phyloP scores from a whole-genome alignment of 2,888 invertebrate species.

The Pogonocherus hispidulus region DNA sequence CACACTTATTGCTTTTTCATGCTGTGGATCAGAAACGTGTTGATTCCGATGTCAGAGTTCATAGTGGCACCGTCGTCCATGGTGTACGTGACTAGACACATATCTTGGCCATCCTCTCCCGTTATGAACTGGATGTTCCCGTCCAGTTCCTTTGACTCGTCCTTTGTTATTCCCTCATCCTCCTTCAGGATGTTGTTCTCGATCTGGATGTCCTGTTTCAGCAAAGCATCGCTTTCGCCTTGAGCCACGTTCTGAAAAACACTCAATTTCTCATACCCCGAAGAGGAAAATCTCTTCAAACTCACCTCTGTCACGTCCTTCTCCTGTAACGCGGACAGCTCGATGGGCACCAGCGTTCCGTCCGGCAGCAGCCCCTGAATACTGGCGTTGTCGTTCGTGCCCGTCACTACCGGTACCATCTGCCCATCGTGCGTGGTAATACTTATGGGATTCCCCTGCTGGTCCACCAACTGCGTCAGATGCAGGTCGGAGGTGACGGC shows the following conservation, averaged over 20 bases:
- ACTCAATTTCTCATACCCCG: not conserved
- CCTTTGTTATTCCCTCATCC: conserved; percentile 10
- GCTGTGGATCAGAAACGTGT: conserved; percentile 25
- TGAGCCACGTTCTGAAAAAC: conserved; percentile 6
- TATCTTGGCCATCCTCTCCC: conserved; percentile 72
- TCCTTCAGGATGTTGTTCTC: conserved; percentile 13
- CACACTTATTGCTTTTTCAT: conserved; percentile 19
- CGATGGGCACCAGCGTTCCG: conserved; percentile 67
- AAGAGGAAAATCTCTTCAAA: not conserved
- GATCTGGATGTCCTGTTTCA: conserved; percentile 7
- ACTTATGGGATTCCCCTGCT: conserved; percentile 78
- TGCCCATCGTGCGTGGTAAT: conserved; percentile 80
- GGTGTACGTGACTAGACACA: conserved; percentile 73
- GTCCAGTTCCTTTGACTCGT: conserved; percentile 33
- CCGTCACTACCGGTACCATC: conserved; percentile 74
- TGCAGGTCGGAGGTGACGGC: conserved; percentile 42
- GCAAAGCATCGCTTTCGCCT: not conserved
- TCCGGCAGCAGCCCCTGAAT: conserved; percentile 68
- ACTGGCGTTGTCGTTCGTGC: conserved; percentile 70
- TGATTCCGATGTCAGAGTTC: conserved; percentile 28
- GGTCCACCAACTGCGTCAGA: conserved; percentile 75
- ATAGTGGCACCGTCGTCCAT: conserved; percentile 34
- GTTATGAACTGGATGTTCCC: conserved; percentile 71
- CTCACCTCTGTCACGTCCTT: conserved; percentile 34
- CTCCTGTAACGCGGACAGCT: conserved; percentile 46